phyloP scores from a whole-genome alignment of 2,888 invertebrate species.

The Phyto melanocephala region DNA sequence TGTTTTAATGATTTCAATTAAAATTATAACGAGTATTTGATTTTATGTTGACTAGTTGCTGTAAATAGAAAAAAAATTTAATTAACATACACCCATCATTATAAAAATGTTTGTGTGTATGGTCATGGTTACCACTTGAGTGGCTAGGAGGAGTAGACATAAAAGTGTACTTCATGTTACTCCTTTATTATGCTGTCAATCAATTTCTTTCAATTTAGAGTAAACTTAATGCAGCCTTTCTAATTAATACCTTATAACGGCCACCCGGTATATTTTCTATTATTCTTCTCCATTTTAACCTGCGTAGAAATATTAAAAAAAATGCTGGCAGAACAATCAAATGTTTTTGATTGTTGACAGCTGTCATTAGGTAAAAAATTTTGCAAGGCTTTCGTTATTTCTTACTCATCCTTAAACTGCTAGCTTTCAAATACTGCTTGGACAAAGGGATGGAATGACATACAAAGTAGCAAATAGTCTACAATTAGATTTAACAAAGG shows the following conservation, averaged over 20 bases:
- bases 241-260: background rate
- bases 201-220: background rate
- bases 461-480: no score
- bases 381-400: no score
- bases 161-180: background rate
- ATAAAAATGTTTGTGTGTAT: background rate
- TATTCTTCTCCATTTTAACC: no score
- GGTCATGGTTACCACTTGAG: slow-evolving; percentile 6
- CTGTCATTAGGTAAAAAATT: background rate
- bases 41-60: background rate
- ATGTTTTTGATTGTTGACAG: slow-evolving; percentile 28
- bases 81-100: background rate
- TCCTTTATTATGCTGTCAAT: slow-evolving; percentile 21
- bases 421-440: no score
- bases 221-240: background rate
- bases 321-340: background rate
- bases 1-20: slow-evolving; percentile 37
- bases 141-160: background rate
- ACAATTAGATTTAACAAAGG: no score
- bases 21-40: background rate
- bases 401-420: no score
- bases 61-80: background rate
- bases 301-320: background rate
- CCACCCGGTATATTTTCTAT: background rate
- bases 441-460: no score